A percentile compares a stretch with the other conserved stretches of the same genome.
phyloP scores from a whole-genome alignment of 23 tunicate species.

The Phallusia fumigata region DNA sequence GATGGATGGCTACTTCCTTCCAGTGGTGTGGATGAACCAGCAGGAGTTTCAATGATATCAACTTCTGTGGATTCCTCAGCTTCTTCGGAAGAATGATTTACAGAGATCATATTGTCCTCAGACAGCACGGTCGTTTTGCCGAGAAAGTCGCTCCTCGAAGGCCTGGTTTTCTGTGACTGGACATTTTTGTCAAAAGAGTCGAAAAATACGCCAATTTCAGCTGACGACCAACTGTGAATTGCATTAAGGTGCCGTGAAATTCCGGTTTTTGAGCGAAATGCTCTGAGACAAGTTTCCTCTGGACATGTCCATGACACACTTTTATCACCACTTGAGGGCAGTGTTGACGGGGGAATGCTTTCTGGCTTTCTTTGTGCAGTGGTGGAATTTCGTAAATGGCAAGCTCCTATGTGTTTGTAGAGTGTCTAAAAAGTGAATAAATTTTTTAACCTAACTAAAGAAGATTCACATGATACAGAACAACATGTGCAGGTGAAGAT shows the following conservation, averaged over 20 bases:
- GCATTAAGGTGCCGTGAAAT: conserved; percentile 36
- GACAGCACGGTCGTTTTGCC: not conserved
- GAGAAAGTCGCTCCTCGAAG: not conserved
- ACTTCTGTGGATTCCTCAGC: not conserved
- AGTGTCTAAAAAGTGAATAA: not conserved
- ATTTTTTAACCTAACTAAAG: not conserved
- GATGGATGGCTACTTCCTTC: not conserved
- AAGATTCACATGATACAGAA: no score
- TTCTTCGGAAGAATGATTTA: not conserved
- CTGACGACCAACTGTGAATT: conserved; percentile 36
- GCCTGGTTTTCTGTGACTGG: not conserved
- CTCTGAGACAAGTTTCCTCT: conserved; percentile 42
- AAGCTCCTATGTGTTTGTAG: not conserved
- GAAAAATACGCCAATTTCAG: conserved; percentile 35
- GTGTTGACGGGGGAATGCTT: not conserved
- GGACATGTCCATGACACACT: conserved; percentile 28
- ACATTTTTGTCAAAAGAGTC: conserved; percentile 15
- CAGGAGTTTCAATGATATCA: not conserved
- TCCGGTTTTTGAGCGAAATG: conserved; percentile 28
- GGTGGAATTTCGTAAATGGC: not conserved
- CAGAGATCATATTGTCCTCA: not conserved
- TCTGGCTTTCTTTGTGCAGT: not conserved
- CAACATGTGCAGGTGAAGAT: no score
- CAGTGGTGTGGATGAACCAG: not conserved
- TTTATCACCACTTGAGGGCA: not conserved